These are phyloP conservation scores for Drosophila mojavensis DNA, from an alignment of 1,140 invertebrate species.

Conservation along the genomic window DNA sequence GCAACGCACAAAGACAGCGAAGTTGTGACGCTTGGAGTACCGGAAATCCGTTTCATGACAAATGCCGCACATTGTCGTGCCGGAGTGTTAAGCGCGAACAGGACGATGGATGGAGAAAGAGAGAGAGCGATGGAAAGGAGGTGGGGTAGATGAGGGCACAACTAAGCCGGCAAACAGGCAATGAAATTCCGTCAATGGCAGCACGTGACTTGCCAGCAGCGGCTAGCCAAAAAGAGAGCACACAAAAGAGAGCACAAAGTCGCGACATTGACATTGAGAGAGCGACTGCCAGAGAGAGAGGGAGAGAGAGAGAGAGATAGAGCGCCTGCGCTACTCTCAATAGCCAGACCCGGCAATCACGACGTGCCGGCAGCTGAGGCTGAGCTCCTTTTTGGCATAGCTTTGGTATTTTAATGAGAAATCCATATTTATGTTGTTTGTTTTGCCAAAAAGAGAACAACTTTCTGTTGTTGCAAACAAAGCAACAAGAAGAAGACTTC, in stretches of 20 bases:
- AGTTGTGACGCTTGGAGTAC: constrained; percentile 55
- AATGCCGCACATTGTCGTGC: constrained; percentile 75
- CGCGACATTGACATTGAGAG: constrained; percentile 70
- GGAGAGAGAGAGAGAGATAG: constrained; percentile 1
- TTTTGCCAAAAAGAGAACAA: constrained; percentile 62
- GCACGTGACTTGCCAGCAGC: constrained; percentile 65
- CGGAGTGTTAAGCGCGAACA: constrained; percentile 59
- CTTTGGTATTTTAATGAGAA: constrained; percentile 81
- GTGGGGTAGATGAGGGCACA: neutral
- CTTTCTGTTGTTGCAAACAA: constrained; percentile 35
- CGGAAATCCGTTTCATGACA: constrained; percentile 82
- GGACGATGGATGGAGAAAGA: too few relatives aligned
- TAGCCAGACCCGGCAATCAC: constrained; percentile 39
- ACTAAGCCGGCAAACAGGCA: constrained; percentile 67
- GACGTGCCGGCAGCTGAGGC: constrained; percentile 39
- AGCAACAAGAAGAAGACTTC: neutral
- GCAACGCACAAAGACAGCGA: constrained; percentile 53
- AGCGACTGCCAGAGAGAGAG: constrained; percentile 29
- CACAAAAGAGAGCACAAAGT: constrained; percentile 2
- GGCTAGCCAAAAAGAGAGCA: constrained; percentile 3
- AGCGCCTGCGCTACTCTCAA: constrained; percentile 41
- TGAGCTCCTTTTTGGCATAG: constrained; percentile 56
- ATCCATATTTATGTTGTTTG: constrained; percentile 83
- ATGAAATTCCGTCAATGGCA: constrained; percentile 81
- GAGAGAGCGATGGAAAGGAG: neutral